These are phyloP conservation scores for Limnephilus marmoratus DNA, from an alignment of 2,888 invertebrate genomes.

Conservation along the genomic window DNA sequence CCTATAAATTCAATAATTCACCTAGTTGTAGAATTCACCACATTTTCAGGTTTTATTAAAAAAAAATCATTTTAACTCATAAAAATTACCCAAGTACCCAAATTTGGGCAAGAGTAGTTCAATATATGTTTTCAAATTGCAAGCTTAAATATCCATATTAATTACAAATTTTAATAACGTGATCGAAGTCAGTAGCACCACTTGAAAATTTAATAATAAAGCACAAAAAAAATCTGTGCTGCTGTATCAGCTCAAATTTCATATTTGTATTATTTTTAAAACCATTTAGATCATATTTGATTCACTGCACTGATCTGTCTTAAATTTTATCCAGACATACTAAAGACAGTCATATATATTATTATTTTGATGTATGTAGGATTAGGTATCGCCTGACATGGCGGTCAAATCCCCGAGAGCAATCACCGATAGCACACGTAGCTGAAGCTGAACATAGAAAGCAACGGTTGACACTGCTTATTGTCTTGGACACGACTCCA, in stretches of 20 bases:
- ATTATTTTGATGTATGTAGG: neutral
- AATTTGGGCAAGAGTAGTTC: too few relatives aligned
- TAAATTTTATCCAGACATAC: neutral
- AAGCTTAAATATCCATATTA: too few relatives aligned
- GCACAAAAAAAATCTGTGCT: too few relatives aligned
- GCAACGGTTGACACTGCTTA: constrained; percentile 15
- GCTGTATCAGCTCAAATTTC: neutral
- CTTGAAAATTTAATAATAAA: too few relatives aligned
- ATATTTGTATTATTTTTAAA: neutral
- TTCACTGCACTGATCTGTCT: neutral
- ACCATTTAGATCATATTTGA: neutral
- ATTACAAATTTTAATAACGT: too few relatives aligned
- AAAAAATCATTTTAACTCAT: too few relatives aligned
- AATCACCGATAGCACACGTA: neutral
- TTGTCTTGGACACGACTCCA: neutral
- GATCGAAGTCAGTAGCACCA: too few relatives aligned
- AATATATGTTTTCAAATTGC: too few relatives aligned
- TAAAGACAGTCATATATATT: neutral
- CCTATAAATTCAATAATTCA: too few relatives aligned
- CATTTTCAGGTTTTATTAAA: too few relatives aligned
- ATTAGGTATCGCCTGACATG: neutral
- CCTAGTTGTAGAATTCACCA: too few relatives aligned
- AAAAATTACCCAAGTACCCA: too few relatives aligned
- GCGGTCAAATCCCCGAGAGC: neutral
- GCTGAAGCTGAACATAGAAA: neutral